Conservation (phyloP, 2,113 vertebrate species). For the Callospermophilus lateralis region DNA sequence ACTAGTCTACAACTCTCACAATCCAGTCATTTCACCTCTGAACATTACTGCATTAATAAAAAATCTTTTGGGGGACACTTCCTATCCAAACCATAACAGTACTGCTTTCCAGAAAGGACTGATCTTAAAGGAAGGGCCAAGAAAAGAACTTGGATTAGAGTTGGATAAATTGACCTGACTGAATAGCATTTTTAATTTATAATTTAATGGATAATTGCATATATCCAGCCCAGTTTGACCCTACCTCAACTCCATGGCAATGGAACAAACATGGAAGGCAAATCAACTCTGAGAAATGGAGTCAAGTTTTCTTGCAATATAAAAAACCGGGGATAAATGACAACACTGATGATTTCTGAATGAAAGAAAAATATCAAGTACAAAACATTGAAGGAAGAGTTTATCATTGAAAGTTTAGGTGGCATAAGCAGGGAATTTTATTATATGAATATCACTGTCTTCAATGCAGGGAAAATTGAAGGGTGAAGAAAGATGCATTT, state of each 20-base stretch:
- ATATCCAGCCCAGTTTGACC: neutral
- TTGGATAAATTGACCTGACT: constrained; percentile 61
- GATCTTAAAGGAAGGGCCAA: constrained; percentile 66
- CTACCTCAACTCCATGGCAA: neutral
- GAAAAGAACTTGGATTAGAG: constrained; percentile 48
- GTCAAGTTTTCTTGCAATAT: neutral
- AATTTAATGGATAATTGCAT: too few species aligned
- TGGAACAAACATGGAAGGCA: neutral
- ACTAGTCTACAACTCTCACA: neutral
- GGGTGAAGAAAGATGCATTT: constrained; percentile 14
- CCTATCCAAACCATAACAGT: too few species aligned
- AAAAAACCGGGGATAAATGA: neutral
- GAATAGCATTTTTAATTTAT: neutral
- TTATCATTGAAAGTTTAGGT: neutral
- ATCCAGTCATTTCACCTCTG: too few species aligned
- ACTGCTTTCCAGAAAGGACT: constrained; percentile 50
- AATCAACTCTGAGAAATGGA: neutral
- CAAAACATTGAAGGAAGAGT: neutral
- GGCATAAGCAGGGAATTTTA: constrained; percentile 21
- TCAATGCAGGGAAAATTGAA: constrained; percentile 36
- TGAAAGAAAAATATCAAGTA: constrained; percentile 17
- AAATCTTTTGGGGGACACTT: too few species aligned
- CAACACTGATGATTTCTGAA: neutral
- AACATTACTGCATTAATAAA: too few species aligned
- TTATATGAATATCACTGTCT: constrained; percentile 43